phyloP scores from a whole-genome alignment of 2,888 invertebrate species.

The Stomorhina lunata region DNA sequence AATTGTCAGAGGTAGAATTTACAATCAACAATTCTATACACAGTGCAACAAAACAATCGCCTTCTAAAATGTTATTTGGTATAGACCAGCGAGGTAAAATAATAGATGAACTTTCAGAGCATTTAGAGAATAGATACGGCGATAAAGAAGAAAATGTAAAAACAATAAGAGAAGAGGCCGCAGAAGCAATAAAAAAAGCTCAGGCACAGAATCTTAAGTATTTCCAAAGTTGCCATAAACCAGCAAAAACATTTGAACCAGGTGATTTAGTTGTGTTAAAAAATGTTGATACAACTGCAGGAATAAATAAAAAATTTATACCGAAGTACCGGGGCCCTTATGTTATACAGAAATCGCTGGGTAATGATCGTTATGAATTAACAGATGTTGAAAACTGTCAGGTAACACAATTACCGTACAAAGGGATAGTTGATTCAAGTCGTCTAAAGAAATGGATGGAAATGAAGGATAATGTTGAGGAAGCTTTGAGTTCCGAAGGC shows the following conservation, averaged over 20 bases:
- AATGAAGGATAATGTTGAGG: not conserved
- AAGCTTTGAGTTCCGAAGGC: not conserved
- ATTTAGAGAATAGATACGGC: not conserved
- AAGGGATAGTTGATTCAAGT: not conserved
- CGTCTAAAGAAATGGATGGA: not conserved
- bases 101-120: conserved; percentile 13
- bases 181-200: not conserved
- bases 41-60: conserved; percentile 28
- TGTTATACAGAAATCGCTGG: conserved; percentile 3
- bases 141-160: too few species aligned
- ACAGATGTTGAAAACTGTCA: conserved; percentile 5
- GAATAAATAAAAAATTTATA: conserved; percentile 60
- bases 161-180: not conserved
- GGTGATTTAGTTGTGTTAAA: not conserved
- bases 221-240: not conserved
- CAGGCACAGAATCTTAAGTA: not conserved
- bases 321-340: conserved; percentile 57
- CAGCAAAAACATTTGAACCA: not conserved
- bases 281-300: conserved; percentile 49
- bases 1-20: too few species aligned
- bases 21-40: conserved; percentile 40
- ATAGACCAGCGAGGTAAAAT: conserved; percentile 24
- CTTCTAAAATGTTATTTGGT: conserved; percentile 49
- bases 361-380: conserved; percentile 4
- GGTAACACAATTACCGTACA: not conserved